Percentiles rank a stretch among this genome's conserved stretches.
These are phyloP conservation scores for Oithona nana DNA, from an alignment of 2,888 invertebrate species.

Conservation along the genomic window DNA sequence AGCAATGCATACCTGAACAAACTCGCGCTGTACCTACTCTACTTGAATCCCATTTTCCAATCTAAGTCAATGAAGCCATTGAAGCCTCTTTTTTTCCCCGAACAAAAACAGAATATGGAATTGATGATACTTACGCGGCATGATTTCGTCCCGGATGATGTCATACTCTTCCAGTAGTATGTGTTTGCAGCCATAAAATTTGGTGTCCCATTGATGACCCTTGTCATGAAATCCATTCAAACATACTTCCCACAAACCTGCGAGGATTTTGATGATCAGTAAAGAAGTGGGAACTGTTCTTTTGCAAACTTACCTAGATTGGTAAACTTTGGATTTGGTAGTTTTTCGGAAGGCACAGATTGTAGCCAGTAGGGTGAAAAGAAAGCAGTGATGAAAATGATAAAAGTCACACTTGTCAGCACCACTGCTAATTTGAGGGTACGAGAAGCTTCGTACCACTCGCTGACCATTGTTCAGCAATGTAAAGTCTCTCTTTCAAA, in stretches of 20 bases:
- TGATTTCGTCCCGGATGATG: slow-evolving; percentile 68
- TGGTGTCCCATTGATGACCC: slow-evolving; percentile 53
- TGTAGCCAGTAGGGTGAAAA: slow-evolving; percentile 25
- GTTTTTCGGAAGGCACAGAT: slow-evolving; percentile 21
- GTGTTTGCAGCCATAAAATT: slow-evolving; percentile 82
- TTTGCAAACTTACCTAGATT: slow-evolving; percentile 45
- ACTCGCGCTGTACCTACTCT: neutral
- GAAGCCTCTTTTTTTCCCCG: too few relatives aligned
- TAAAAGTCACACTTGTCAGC: neutral
- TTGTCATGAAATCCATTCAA: slow-evolving; percentile 71
- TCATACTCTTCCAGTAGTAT: slow-evolving; percentile 92
- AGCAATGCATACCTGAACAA: neutral
- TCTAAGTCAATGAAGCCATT: too few relatives aligned
- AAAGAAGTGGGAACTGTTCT: neutral
- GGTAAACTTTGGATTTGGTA: slow-evolving; percentile 54
- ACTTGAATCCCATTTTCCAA: neutral
- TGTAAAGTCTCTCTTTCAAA: too few relatives aligned
- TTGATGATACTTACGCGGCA: slow-evolving; percentile 52
- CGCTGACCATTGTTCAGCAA: neutral
- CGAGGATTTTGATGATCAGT: slow-evolving; percentile 23
- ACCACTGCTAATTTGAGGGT: neutral
- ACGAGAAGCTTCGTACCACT: neutral
- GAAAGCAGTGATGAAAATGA: slow-evolving; percentile 23
- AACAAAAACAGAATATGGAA: too few relatives aligned
- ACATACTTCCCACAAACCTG: slow-evolving; percentile 88